These are phyloP conservation scores for Shargacucullia verbasci DNA, from an alignment of 2,888 invertebrate genomes.

Conservation along the genomic window DNA sequence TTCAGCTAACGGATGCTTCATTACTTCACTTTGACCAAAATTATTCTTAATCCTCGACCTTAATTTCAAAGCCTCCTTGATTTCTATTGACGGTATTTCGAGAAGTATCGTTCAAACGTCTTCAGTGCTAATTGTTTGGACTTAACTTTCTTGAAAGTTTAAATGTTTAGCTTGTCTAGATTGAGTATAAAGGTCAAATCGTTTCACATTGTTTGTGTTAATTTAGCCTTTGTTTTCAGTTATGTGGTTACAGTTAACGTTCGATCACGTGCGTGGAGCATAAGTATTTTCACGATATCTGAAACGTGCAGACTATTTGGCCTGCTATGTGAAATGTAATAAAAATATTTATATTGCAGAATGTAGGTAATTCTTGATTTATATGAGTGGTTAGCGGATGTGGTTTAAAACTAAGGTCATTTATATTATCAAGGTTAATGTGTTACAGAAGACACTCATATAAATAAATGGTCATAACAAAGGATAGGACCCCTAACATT, in stretches of 20 bases:
- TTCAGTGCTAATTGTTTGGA: slow-evolving; percentile 35
- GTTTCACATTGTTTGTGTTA: slow-evolving; percentile 44
- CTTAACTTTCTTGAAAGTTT: slow-evolving; percentile 34
- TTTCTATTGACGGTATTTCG: slow-evolving; percentile 36
- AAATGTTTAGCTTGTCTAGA: slow-evolving; percentile 36
- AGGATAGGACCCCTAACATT: no score
- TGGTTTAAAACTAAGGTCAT: slow-evolving; percentile 20
- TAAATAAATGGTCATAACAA: not conserved
- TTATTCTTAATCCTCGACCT: slow-evolving; percentile 25
- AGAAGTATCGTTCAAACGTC: slow-evolving; percentile 21
- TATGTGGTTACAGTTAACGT: slow-evolving; percentile 44
- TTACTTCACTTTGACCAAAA: slow-evolving; percentile 33
- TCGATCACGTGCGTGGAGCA: slow-evolving; percentile 36
- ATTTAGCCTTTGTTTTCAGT: slow-evolving; percentile 50
- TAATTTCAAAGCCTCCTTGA: slow-evolving; percentile 27
- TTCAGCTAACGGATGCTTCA: slow-evolving; percentile 31
- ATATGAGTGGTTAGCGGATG: slow-evolving; percentile 17
- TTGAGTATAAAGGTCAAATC: slow-evolving; percentile 43
- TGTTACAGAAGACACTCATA: not conserved
- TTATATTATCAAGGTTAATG: slow-evolving; percentile 35
- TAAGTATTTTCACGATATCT: slow-evolving; percentile 39
- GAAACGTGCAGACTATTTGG: slow-evolving; percentile 44
- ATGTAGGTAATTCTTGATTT: slow-evolving; percentile 29
- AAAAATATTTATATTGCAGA: slow-evolving; percentile 46
- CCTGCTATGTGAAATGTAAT: slow-evolving; percentile 41